phyloP scores from a whole-genome alignment of 2,113 vertebrate genomes.

The Zosterops lateralis region DNA sequence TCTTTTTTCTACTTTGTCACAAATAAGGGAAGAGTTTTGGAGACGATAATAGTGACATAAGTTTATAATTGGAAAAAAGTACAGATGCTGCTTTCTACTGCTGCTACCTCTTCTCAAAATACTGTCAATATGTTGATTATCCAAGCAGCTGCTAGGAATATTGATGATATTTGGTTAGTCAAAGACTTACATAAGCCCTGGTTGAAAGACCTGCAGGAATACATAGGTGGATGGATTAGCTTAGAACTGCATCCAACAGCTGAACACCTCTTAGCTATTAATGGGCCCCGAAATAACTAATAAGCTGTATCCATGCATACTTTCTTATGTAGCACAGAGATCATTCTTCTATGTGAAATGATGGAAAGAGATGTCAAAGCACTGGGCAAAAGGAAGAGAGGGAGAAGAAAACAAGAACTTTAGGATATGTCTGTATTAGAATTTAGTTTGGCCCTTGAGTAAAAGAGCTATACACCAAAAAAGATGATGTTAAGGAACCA shows the following conservation, averaged over 20 bases:
- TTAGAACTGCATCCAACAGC: neutral
- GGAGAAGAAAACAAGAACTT: neutral
- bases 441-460: neutral
- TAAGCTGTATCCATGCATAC: neutral
- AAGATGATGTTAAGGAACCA: neutral
- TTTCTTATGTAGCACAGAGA: neutral
- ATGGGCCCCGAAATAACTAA: neutral
- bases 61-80: neutral
- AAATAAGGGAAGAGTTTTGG: neutral
- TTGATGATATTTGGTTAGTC: neutral
- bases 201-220: neutral
- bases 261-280: neutral
- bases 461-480: neutral
- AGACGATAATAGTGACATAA: accelerated
- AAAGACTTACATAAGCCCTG: accelerated
- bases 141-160: neutral
- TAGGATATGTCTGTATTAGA: neutral
- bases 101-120: neutral
- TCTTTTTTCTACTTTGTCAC: neutral
- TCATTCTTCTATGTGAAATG: neutral
- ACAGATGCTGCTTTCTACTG: neutral
- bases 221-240: too few species aligned
- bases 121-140: neutral
- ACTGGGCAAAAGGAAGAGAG: neutral
- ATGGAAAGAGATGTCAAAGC: neutral